Evolutionary conservation across 2,797 vertebrate species (phyloP).

Genomic region (Lophius americanus): DNA sequence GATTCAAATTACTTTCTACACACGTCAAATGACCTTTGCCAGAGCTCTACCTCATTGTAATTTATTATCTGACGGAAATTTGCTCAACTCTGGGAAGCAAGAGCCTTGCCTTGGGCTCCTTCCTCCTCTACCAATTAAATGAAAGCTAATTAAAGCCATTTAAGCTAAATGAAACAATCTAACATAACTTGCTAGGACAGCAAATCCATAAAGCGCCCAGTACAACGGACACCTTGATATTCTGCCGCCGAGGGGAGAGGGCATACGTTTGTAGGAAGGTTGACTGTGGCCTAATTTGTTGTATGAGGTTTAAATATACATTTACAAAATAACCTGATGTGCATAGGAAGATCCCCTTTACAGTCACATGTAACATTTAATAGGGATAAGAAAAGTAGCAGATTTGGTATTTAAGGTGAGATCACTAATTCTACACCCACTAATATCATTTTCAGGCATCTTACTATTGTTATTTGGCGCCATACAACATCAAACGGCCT

Average conservation of each 20-base stretch:
- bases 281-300: constrained; percentile 5
- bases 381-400: too few relatives aligned
- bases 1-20: neutral
- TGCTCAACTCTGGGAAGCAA: constrained; percentile 40
- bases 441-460: constrained; percentile 3
- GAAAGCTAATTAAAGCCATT: constrained; percentile 76
- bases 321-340: neutral
- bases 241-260: neutral
- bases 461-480: constrained; percentile 5
- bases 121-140: constrained; percentile 72
- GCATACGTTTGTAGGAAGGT: neutral
- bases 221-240: constrained; percentile 8
- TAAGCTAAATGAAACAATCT: constrained; percentile 72
- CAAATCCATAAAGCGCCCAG: constrained; percentile 19
- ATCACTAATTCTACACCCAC: neutral
- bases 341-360: constrained; percentile 1
- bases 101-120: constrained; percentile 59
- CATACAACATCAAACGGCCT: constrained; percentile 15
- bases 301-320: neutral
- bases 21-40: constrained; percentile 34
- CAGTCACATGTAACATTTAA: neutral
- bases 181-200: constrained; percentile 51
- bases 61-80: constrained; percentile 57
- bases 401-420: neutral
- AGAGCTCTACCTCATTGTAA: constrained; percentile 40